Conservation (phyloP, 2,888 invertebrate genomes). For the Zygaena filipendulae region DNA sequence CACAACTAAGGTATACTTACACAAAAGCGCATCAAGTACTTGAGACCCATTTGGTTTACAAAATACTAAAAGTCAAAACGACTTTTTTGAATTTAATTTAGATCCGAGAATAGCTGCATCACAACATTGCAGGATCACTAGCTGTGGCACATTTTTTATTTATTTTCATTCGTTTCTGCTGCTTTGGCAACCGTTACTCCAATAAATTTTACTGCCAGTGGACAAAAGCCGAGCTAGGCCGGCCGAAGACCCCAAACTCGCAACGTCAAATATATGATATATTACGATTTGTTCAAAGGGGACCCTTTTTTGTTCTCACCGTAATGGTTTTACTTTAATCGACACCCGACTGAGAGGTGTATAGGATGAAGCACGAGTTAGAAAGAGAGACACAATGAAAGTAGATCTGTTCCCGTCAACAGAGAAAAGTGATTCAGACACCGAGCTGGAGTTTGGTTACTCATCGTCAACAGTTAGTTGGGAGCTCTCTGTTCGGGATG, state of each 20-base stretch:
- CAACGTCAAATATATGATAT: constrained; percentile 65
- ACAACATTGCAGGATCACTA: too few species aligned
- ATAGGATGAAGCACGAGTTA: constrained; percentile 19
- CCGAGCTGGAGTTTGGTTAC: constrained; percentile 43
- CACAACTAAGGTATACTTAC: too few species aligned
- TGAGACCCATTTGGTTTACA: too few species aligned
- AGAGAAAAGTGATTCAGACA: constrained; percentile 49
- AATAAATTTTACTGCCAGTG: constrained; percentile 51
- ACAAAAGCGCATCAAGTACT: too few species aligned
- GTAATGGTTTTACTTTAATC: constrained; percentile 66
- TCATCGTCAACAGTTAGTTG: constrained; percentile 54
- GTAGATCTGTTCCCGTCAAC: constrained; percentile 55
- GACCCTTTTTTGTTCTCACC: constrained; percentile 65
- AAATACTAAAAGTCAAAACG: too few species aligned
- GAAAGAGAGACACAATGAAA: constrained; percentile 29
- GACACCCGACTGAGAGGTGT: constrained; percentile 29
- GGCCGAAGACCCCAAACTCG: constrained; percentile 46
- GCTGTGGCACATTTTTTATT: too few species aligned
- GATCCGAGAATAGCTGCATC: too few species aligned
- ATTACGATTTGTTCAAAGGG: constrained; percentile 66
- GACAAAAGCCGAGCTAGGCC: constrained; percentile 45
- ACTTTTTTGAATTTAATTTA: too few species aligned
- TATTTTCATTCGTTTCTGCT: too few species aligned
- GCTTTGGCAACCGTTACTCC: constrained; percentile 40
- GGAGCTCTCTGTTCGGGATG: constrained; percentile 32